Evolutionary conservation across 2,113 vertebrate genomes (phyloP), one percentile per base, ranked within the genome.

Genomic region (Scomber japonicus): DNA sequence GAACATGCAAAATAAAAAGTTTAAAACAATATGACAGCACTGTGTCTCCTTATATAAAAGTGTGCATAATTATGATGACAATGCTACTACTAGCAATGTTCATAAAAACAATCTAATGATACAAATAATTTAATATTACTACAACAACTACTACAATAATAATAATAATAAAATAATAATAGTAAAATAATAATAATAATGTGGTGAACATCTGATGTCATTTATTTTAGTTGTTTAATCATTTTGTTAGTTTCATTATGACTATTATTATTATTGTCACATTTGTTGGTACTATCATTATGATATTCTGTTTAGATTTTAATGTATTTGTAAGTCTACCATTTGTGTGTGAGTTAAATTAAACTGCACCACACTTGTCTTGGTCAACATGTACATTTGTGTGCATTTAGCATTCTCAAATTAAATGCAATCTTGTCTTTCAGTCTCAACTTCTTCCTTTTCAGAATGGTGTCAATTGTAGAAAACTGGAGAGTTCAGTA

Each of bases 401-500:
- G 21, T 45, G 53, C 3, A 64, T 72, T 80, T 66, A 51, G 2
- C 66, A 53, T 59, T 83, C 2, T 9, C 62, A 16, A 61, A 78
- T 48, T 31, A 57, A 87, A 87, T 55, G 16, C 15, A 75, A 65
- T 16, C 27, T 55, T 24, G 31, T 50, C 5, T 21, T 80, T 75
- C 55, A 21, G 4, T 54, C n/a, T 54, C 51, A 68, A 74, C 15
- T 5, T 14, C n/a, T 63, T 66, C 10, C 59, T 84, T 57, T 74
- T 66, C 68, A 59, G 10, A 4, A 16, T 35, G 24, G 16, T 54
- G 45, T 35, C 45, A 48, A 27, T 66, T 51, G 40, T 61, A 24
- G 17, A 35, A 70, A 70, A 83, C 71, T 46, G 54, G 13, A 68
- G 57, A 67, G 81, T 79, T 71, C 31, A 75, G 67, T 54, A 57